Evolutionary conservation across 2,888 invertebrate species (phyloP), one percentile per base, ranked within the genome.

Genomic region (Tetropium fuscum): DNA sequence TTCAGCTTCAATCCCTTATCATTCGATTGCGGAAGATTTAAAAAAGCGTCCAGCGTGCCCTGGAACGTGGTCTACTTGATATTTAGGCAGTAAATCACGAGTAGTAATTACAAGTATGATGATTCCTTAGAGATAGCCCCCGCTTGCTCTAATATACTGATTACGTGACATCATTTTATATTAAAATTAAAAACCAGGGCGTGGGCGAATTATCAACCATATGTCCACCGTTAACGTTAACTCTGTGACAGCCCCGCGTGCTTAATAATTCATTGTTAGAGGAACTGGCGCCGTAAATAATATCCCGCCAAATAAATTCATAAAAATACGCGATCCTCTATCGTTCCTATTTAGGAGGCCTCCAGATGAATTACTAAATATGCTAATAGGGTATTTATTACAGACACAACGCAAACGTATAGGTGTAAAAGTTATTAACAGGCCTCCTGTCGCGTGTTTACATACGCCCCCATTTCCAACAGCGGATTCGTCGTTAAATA

Each of bases 101-200:
- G 68, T 55, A 67, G 75, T 78, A 78, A 79, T 79, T 78, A 77
- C 71, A 72, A 71, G 69, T 71, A 69, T 74, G 76, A 76, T 76
- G 78, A 77, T 78, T 78, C 77, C 77, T 79, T 72, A 18, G 77
- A 78, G 78, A 78, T 79, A 77, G 66, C 63, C 68, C 58, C 62
- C 59, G 66, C 70, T 64, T 73, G 74, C 72, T 77, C 76, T 78
- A 76, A 78, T 76, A 75, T 76, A 73, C 75, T 76, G 78, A 79
- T 79, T 79, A 79, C 79, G 78, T 78, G 79, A 78, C 77, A 77
- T 79, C 77, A 77, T 78, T 78, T 75, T 71, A 71, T 77, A 78
- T 78, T 79, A 79, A 78, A 79, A 78, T 79, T 79, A 78, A 79
- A 78, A 79, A 75, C 71, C 69, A 61, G 72, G 74, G 75, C 68